Evolutionary conservation across 2,888 invertebrate genomes (phyloP).

Genomic region (Drosophila borborema): DNA sequence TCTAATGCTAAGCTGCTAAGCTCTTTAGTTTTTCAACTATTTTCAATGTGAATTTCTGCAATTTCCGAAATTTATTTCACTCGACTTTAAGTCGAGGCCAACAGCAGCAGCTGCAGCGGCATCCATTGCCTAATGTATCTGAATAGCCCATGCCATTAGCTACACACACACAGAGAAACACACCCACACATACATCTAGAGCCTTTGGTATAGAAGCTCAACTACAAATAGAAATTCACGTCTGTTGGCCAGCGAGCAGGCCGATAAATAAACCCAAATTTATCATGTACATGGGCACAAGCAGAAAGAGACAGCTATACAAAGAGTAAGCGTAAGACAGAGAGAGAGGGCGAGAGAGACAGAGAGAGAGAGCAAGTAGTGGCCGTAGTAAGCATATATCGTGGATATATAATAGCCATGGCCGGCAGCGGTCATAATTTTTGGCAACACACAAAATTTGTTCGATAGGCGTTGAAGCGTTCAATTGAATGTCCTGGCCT

Average conservation of each 20-base stretch:
- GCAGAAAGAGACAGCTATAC: neutral
- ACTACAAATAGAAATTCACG: conserved; percentile 67
- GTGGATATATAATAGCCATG: conserved; percentile 72
- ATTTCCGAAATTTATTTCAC: conserved; percentile 9
- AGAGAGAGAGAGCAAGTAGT: neutral
- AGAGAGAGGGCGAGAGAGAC: neutral
- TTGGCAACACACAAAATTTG: conserved; percentile 76
- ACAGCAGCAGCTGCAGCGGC: conserved; percentile 44
- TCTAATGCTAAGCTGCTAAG: neutral
- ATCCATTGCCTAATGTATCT: conserved; percentile 58
- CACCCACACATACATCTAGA: conserved; percentile 4
- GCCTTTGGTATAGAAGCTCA: conserved; percentile 20
- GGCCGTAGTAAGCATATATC: conserved; percentile 57
- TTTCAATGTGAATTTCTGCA: conserved; percentile 8
- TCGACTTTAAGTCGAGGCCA: conserved; percentile 50
- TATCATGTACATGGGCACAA: conserved; percentile 69
- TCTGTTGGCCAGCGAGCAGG: conserved; percentile 54
- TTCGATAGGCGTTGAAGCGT: conserved; percentile 82
- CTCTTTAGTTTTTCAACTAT: conserved; percentile 4
- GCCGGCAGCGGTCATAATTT: conserved; percentile 73
- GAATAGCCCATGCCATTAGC: conserved; percentile 64
- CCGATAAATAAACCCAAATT: conserved; percentile 77
- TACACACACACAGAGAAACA: conserved; percentile 19
- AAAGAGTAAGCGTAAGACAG: neutral
- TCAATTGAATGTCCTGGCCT: conserved; percentile 74